These are phyloP conservation scores for Volucella inflata DNA, from an alignment of 2,888 invertebrate genomes.

Conservation along the genomic window DNA sequence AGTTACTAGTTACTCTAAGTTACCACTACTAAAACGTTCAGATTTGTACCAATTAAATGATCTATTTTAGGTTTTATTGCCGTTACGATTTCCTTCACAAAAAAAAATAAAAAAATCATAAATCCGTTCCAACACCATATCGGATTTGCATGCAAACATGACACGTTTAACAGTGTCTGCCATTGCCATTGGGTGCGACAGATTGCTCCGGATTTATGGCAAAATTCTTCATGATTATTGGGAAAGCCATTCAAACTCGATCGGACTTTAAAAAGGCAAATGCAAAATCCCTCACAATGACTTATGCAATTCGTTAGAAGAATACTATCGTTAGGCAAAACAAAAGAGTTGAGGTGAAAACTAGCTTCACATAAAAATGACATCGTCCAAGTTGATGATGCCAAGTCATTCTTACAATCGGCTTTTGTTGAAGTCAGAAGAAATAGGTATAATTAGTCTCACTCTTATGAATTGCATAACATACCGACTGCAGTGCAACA, in stretches of 20 bases:
- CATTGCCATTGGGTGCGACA: not conserved
- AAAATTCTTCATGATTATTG: not conserved
- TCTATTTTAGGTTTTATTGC: conserved; percentile 31
- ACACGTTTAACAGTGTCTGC: conserved; percentile 33
- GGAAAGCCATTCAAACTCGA: not conserved
- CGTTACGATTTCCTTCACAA: conserved; percentile 22
- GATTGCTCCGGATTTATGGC: not conserved
- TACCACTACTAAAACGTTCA: conserved; percentile 5
- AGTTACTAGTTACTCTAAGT: not conserved
- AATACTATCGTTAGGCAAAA: not conserved
- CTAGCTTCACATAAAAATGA: not conserved
- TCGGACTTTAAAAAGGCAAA: not conserved
- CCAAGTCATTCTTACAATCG: no score
- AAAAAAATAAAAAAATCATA: not conserved
- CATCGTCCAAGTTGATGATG: no score
- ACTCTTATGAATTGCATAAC: conserved; percentile 3
- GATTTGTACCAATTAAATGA: conserved; percentile 32
- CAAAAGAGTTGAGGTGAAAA: conserved; percentile 34
- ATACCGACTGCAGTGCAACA: not conserved
- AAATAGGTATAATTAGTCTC: no score
- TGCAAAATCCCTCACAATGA: no score
- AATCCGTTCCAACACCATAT: conserved; percentile 37
- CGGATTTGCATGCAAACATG: conserved; percentile 50
- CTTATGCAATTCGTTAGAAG: no score
- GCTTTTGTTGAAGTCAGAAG: no score